Evolutionary conservation across 1,140 invertebrate genomes (phyloP), one percentile per base, ranked within the genome.

Genomic region (Drosophila persimilis): DNA sequence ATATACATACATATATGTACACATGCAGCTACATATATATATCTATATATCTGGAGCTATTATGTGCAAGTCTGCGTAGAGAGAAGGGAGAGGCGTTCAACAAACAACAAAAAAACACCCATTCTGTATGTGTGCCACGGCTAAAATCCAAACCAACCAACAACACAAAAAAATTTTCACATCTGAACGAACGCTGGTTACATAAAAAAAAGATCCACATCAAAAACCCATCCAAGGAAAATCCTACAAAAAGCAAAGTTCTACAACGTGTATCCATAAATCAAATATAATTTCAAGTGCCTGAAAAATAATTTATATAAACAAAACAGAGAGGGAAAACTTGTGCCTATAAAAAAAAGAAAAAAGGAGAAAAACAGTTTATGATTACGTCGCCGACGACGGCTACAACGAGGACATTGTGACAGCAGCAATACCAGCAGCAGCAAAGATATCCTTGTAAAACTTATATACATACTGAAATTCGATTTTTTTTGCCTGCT

Each of bases 381-480:
- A 29, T 69, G 64, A 70, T 70, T 70, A 70, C 66, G 64, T 70
- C 66, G 51, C 48, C 52, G 59, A 53, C 56, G 47, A 17, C 13
- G 58, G 47, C 62, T 41, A 54, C 61, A 55, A 59, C 31, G 61
- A 81, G 78, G 66, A 78, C 59, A 71, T 54, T 73, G 67, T 75
- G 72, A 62, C 62, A 80, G 76, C 35, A 60, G 45, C 56, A 81
- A 69, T 51, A 39, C 9, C 11, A 39, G 35, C 35, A 39, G 35
- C 35, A 39, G 35, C 35, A 67, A 70, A 64, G 29, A 73, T 71
- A 90, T 84, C 81, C 86, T 76, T 80, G 73, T 74, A 77, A 88
- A 73, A 71, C 53, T 69, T 80, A 70, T 89, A 80, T 89, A 90
- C 88, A 90, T 80, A 84, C 80, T 58, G 46, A 64, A 84, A 58